Base-by-base conservation (phyloP, 1,140 invertebrate species). In the Metaphire vulgaris region DNA sequence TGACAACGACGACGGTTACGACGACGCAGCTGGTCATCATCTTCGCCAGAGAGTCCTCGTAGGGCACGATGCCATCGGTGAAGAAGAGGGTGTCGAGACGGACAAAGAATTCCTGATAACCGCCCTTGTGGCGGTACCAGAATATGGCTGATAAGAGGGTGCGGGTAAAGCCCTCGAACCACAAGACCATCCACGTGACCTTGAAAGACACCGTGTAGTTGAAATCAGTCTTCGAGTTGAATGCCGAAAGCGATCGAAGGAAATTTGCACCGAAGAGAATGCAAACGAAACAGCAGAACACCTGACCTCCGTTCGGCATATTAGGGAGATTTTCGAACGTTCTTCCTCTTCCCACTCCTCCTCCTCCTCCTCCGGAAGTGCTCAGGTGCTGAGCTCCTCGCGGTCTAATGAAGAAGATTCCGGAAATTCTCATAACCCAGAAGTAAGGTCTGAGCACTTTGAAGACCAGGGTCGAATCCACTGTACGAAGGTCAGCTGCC, bases 31-130 rank as follows among this genome's bases (percentile, higher is more conserved):
- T 66, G 56, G 33, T 21, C 72, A 31, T 28, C 21, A 66, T 66
- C 26, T 31, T 31, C 1, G 15, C 2, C 2, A 74, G 72, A 16
- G 72, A 12, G n/a, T 64, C 30, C 29, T 74, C 72, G 41, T 74
- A 74, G 1, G 72, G 72, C 6, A 74, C 26, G 31, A 74, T 74
- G 2, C 56, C n/a, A 32, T 74, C 72, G 21, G 72, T n/a, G 41
- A 65, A 74, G 56, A 31, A 74, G 28, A 74, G 21, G 33, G 31
- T 31, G 6, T 74, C 72, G 33, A 74, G 21, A 15, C 64, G 66
- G 33, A 74, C 12, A 41, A 64, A 56, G 21, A 74, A 64, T 66
- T 74, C 72, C 56, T 74, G 33, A 6, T 68, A 28, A 56, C 72
- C 72, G 14, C 32, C 33, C 56, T 74, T 66, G 16, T 28, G 21